Evolutionary conservation across 2,113 vertebrate species (phyloP).

Genomic region (Neotoma lepida): DNA sequence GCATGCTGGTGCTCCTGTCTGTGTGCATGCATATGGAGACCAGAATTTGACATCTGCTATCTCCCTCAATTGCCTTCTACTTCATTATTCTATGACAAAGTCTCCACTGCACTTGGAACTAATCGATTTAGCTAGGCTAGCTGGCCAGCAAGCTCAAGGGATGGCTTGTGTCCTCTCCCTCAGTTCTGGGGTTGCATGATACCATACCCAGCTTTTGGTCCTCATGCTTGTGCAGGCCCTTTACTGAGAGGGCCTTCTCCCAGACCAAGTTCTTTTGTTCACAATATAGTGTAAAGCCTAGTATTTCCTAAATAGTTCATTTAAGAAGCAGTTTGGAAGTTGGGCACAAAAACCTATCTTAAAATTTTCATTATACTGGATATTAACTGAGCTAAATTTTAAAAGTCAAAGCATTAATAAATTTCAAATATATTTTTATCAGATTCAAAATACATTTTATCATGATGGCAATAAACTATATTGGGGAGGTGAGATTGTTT

Average conservation of each 20-base stretch:
- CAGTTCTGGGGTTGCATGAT: no score
- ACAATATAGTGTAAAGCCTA: not conserved
- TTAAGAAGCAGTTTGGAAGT: not conserved
- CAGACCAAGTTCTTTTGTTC: not conserved
- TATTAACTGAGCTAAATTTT: not conserved
- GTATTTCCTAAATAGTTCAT: not conserved
- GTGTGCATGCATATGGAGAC: not conserved
- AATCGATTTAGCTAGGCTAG: not conserved
- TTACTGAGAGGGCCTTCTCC: not conserved
- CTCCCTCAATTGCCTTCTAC: not conserved
- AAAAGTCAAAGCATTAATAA: constrained; percentile 7
- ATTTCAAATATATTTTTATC: not conserved
- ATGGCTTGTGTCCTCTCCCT: no score
- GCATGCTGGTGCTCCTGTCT: not conserved
- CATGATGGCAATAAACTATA: not conserved
- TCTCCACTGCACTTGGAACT: not conserved
- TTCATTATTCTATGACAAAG: not conserved
- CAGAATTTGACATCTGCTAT: not conserved
- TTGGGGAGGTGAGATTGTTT: constrained; percentile 37
- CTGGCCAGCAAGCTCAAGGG: not conserved
- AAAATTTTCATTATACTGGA: not conserved
- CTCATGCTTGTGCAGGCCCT: not conserved
- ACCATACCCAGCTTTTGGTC: not conserved
- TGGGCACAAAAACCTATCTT: not conserved
- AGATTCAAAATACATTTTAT: not conserved